Percentiles rank a stretch among this genome's conserved stretches.
Evolutionary conservation across 1,140 invertebrate species (phyloP).

Genomic region (Calliphora vicina): DNA sequence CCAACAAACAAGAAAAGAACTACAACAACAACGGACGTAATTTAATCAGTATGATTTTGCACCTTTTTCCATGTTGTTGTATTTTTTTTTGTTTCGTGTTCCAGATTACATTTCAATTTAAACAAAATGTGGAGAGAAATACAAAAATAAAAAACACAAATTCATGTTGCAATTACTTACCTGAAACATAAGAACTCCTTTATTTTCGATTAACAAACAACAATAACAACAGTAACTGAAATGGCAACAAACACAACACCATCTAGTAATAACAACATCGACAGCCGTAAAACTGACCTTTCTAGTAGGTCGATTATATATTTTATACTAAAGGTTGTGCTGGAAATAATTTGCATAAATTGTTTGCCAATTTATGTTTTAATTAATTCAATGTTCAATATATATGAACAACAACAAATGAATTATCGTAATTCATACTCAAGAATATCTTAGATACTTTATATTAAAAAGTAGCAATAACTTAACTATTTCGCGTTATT

Average conservation of each 20-base stretch:
- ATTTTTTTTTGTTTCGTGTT: constrained; percentile 9
- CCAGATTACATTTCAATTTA: constrained; percentile 16
- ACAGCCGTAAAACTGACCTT: constrained; percentile 8
- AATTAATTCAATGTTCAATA: too few relatives aligned
- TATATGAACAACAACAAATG: too few relatives aligned
- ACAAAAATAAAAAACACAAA: not conserved
- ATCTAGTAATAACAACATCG: not conserved
- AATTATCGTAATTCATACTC: too few relatives aligned
- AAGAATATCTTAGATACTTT: too few relatives aligned
- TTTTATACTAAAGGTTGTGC: not conserved
- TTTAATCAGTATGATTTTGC: constrained; percentile 32
- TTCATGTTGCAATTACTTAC: constrained; percentile 1
- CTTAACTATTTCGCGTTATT: too few relatives aligned
- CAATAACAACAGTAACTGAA: not conserved
- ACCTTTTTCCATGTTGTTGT: constrained; percentile 13
- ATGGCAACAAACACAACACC: not conserved
- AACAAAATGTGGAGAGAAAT: constrained; percentile 10
- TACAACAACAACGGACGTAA: constrained; percentile 5
- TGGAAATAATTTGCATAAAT: not conserved
- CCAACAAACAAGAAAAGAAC: not conserved
- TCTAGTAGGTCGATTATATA: not conserved
- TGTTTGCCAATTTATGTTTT: not conserved
- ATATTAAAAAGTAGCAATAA: too few relatives aligned
- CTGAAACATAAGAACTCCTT: not conserved
- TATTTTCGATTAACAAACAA: not conserved